phyloP scores from a whole-genome alignment of 2,888 invertebrate genomes.

The Andrena trimmerana region DNA sequence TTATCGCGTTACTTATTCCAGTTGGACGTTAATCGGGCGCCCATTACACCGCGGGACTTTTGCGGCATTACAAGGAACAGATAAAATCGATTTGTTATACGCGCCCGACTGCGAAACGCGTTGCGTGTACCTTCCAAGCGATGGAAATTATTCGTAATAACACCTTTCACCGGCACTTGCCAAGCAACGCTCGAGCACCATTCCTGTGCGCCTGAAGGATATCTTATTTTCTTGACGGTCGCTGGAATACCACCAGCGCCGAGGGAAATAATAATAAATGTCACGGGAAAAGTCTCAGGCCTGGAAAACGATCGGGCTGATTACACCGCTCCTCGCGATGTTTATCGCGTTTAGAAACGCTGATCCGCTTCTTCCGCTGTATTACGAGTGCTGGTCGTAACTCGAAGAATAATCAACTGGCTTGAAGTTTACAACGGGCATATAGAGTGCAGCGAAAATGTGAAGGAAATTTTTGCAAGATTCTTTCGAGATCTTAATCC shows the following conservation, averaged over 20 bases:
- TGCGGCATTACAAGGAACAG: constrained; percentile 3
- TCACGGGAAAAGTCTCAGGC: constrained; percentile 44
- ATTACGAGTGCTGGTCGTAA: not conserved
- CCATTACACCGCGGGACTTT: not conserved
- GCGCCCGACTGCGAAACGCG: constrained; percentile 52
- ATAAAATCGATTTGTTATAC: constrained; percentile 54
- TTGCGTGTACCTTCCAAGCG: constrained; percentile 46
- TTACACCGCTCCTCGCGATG: constrained; percentile 5
- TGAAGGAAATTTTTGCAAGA: not conserved
- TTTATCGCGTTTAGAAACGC: constrained; percentile 12
- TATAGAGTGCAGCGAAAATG: not conserved
- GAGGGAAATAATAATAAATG: constrained; percentile 53
- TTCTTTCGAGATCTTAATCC: not conserved
- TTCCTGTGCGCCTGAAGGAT: constrained; percentile 46
- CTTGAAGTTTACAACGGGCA: not conserved
- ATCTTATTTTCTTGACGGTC: constrained; percentile 58
- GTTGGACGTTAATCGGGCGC: constrained; percentile 17
- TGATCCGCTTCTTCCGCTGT: not conserved
- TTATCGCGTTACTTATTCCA: not conserved
- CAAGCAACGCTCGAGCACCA: constrained; percentile 13
- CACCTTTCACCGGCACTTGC: constrained; percentile 59
- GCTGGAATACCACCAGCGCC: constrained; percentile 32
- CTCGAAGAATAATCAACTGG: constrained; percentile 5
- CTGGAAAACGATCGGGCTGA: constrained; percentile 15
- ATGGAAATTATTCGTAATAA: constrained; percentile 62